Percentiles rank a stretch among this genome's conserved stretches.
These are phyloP conservation scores for Choristoneura rosaceana DNA, from an alignment of 2,888 invertebrate species.

Conservation along the genomic window DNA sequence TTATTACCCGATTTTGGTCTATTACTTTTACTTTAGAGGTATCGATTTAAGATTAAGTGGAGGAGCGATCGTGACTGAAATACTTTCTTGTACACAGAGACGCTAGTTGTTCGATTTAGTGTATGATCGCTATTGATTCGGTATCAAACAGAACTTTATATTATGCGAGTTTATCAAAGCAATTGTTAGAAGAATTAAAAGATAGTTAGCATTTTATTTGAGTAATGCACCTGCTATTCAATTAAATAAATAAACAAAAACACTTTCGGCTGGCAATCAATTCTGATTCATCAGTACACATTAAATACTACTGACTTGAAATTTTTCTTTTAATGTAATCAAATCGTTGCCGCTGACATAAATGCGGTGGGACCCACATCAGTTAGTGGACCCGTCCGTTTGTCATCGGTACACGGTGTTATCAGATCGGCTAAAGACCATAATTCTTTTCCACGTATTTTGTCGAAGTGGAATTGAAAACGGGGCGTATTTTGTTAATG, in stretches of 20 bases:
- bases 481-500: slow-evolving; percentile 33
- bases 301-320: slow-evolving; percentile 61
- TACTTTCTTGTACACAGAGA: slow-evolving; percentile 27
- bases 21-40: slow-evolving; percentile 53
- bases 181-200: neutral
- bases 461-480: slow-evolving; percentile 20
- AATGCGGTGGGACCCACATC: slow-evolving; percentile 69
- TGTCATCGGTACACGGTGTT: slow-evolving; percentile 60
- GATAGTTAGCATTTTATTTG: slow-evolving; percentile 1
- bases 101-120: slow-evolving; percentile 33
- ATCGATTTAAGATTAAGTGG: slow-evolving; percentile 43
- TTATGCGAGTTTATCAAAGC: neutral
- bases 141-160: neutral
- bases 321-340: slow-evolving; percentile 64
- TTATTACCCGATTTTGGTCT: slow-evolving; percentile 58
- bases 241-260: slow-evolving; percentile 57
- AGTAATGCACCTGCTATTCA: slow-evolving; percentile 44
- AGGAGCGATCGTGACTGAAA: slow-evolving; percentile 37
- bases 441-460: slow-evolving; percentile 50
- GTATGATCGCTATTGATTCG: slow-evolving; percentile 11
- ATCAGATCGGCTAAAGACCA: slow-evolving; percentile 54
- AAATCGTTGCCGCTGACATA: slow-evolving; percentile 68
- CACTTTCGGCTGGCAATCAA: slow-evolving; percentile 57
- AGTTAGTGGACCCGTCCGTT: slow-evolving; percentile 58
- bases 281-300: slow-evolving; percentile 63